Evolutionary conservation across 2,797 vertebrate species (phyloP), one percentile per base, ranked within the genome.

Genomic region (Hemitrygon akajei): DNA sequence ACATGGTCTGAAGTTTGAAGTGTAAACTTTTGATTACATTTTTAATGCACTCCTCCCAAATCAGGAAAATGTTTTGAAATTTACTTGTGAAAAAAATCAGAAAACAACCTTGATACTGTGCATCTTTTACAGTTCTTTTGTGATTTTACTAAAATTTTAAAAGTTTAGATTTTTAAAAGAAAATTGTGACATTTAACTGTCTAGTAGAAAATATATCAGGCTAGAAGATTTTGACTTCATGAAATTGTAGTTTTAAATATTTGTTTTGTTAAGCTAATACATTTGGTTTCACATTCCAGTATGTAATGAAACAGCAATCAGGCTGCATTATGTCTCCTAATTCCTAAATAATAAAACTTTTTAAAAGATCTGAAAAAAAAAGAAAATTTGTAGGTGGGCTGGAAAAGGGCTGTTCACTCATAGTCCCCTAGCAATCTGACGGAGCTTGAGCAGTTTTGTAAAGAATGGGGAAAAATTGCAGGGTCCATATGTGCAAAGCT

Each of bases 101-200:
- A 91, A 93, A 93, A 92, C 69, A 92, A 93, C 91, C 73, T 93
- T 93, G 91, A 93, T 58, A 93, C 91, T 93, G 71, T 75, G 91
- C 69, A 93, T 76, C 69, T 73, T 93, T 76, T 58, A 56, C 71
- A 76, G 73, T 93, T 27, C 56, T 93, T 89, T 89, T 69, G 37
- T 93, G 91, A 93, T n/a, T 89, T 89, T 76, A 76, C 69, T 56
- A 27, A 75, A 76, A 86, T 84, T 58, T 25, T 25, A 18, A 81
- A 81, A 84, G 81, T 56, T 86, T 86, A 86, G 82, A 58, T 86
- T 86, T 86, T 27, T 79, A 37, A 27, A n/a, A 79, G 71, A 79
- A 79, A 37, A 18, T 79, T 37, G 77, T 79, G n/a, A 79, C 77
- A 89, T n/a, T 89, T 66, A 87, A 60, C 58, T 47, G 27, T 56